Conservation (phyloP, 2,888 invertebrate genomes). For the Lithophane semibrunnea region DNA sequence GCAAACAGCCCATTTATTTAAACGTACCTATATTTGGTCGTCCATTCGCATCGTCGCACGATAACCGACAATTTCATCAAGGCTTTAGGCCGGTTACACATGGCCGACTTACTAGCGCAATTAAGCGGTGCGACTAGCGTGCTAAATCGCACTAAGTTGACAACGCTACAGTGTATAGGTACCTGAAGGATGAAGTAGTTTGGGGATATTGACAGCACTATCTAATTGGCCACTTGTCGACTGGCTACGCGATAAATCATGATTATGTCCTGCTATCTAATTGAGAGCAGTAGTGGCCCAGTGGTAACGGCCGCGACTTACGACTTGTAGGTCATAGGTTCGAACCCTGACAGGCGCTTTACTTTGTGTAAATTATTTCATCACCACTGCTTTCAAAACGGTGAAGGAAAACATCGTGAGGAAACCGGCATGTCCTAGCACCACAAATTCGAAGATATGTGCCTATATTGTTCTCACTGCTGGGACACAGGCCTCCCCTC, state of each 20-base stretch:
- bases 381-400: no score
- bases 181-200: constrained; percentile 6
- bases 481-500: no score
- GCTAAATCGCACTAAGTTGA: constrained; percentile 28
- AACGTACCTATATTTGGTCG: background rate
- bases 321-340: no score
- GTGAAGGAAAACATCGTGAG: no score
- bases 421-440: no score
- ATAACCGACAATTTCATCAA: constrained; percentile 34
- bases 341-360: no score
- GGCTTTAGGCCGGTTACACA: constrained; percentile 41
- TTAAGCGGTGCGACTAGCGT: constrained; percentile 42
- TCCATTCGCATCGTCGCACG: background rate
- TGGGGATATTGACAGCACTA: constrained; percentile 5
- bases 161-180: constrained; percentile 12
- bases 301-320: no score
- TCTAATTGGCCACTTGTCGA: background rate
- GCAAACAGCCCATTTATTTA: constrained; percentile 8
- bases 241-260: background rate
- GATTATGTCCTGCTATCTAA: background rate
- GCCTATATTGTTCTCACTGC: no score
- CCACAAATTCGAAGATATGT: no score
- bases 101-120: constrained; percentile 40
- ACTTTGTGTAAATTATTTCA: no score
- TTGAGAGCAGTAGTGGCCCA: no score